phyloP scores from a whole-genome alignment of 2,797 vertebrate genomes.

The Tarsius wallacei region DNA sequence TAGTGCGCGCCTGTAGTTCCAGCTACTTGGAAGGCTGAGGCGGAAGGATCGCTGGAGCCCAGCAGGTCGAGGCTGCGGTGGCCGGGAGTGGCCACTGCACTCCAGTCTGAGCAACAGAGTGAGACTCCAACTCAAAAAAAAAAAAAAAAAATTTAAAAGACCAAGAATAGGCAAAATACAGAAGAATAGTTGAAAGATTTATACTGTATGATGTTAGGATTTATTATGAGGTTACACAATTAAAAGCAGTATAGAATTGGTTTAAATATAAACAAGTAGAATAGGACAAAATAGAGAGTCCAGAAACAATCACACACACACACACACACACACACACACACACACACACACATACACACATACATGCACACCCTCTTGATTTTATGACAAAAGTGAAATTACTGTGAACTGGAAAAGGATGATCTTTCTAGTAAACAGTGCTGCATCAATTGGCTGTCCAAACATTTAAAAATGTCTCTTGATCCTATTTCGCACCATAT shows the following conservation, averaged over 20 bases:
- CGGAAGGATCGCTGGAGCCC: too few relatives aligned
- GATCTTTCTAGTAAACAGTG: not conserved
- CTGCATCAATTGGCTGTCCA: not conserved
- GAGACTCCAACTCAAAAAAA: too few relatives aligned
- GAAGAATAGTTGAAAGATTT: not conserved
- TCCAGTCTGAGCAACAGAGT: too few relatives aligned
- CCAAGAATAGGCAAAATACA: not conserved
- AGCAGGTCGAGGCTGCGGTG: too few relatives aligned
- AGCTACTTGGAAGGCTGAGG: too few relatives aligned
- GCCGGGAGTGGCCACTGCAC: too few relatives aligned
- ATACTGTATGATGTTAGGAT: not conserved
- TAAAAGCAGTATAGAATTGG: not conserved
- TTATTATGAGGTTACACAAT: not conserved
- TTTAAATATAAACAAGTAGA: not conserved
- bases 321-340: not conserved
- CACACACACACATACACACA: not conserved
- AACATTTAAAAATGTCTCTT: not conserved
- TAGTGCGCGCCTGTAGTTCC: too few relatives aligned
- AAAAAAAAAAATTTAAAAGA: not conserved
- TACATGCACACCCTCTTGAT: not conserved
- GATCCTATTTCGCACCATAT: too few relatives aligned
- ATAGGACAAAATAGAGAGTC: not conserved
- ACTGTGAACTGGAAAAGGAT: not conserved
- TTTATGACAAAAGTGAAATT: not conserved
- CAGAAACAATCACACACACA: not conserved